These are phyloP conservation scores for Melieria picta DNA, from an alignment of 2,888 invertebrate genomes.

Conservation along the genomic window DNA sequence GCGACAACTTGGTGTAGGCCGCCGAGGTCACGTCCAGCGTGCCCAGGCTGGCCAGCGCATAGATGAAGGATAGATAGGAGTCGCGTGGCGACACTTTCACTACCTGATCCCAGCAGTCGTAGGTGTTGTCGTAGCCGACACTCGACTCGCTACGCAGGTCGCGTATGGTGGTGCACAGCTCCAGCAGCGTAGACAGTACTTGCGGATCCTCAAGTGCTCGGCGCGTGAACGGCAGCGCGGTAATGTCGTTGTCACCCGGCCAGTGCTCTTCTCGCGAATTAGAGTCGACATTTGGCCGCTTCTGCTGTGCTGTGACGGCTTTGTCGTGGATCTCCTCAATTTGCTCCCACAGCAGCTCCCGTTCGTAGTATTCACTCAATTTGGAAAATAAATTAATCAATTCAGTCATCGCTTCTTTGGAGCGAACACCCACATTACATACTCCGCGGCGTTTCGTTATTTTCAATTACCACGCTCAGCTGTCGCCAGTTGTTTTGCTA, in stretches of 20 bases:
- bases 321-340: constrained; percentile 50
- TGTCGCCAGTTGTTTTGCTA: too few species aligned
- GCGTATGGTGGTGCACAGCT: constrained; percentile 57
- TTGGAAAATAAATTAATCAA: constrained; percentile 55
- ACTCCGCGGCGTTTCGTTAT: not conserved
- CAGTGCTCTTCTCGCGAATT: not conserved
- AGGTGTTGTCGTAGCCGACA: constrained; percentile 54
- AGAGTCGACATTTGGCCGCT: not conserved
- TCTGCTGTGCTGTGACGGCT: constrained; percentile 30
- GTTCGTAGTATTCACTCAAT: constrained; percentile 52
- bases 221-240: constrained; percentile 47
- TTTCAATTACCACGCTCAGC: not conserved
- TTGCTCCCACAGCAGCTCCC: constrained; percentile 53
- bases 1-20: constrained; percentile 52
- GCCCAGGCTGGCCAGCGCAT: constrained; percentile 54
- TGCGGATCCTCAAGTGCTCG: constrained; percentile 47
- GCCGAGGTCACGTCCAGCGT: constrained; percentile 48
- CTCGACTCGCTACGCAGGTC: constrained; percentile 52
- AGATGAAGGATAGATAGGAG: constrained; percentile 58
- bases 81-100: constrained; percentile 53
- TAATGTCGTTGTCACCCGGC: constrained; percentile 25
- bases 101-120: constrained; percentile 62
- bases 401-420: constrained; percentile 51
- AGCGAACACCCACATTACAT: not conserved
- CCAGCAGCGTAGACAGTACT: constrained; percentile 52